These are phyloP conservation scores for Orchesella cincta DNA, from an alignment of 1,140 invertebrate species.

Conservation along the genomic window DNA sequence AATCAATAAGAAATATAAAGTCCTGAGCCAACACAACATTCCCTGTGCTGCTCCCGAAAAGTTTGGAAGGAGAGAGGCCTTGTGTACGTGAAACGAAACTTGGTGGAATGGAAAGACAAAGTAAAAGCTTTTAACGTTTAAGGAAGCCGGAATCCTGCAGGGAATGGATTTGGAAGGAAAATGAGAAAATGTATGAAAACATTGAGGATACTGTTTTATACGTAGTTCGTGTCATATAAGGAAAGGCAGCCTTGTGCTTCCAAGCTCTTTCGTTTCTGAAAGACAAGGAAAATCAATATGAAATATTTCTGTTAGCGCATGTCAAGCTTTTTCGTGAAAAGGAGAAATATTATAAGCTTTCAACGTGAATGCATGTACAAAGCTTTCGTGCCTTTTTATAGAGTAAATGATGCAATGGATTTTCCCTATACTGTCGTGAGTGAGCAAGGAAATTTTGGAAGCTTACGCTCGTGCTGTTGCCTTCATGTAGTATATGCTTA, in stretches of 20 bases:
- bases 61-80: neutral
- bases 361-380: too few species aligned
- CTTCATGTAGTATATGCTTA: too few species aligned
- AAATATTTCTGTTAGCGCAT: constrained; percentile 18
- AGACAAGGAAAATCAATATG: constrained; percentile 16
- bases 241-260: neutral
- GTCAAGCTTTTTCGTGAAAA: neutral
- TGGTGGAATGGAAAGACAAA: neutral
- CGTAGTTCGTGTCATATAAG: neutral
- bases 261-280: neutral
- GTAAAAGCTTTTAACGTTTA: neutral
- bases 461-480: too few species aligned
- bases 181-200: neutral
- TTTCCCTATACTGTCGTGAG: too few species aligned
- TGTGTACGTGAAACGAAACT: neutral
- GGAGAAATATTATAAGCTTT: too few species aligned
- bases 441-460: too few species aligned
- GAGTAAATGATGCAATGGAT: too few species aligned
- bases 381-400: too few species aligned
- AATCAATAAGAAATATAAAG: neutral
- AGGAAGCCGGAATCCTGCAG: neutral
- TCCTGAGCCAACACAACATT: neutral
- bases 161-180: neutral
- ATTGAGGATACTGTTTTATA: neutral
- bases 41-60: neutral